phyloP scores from a whole-genome alignment of 1,140 invertebrate species.

The Portunus trituberculatus region DNA sequence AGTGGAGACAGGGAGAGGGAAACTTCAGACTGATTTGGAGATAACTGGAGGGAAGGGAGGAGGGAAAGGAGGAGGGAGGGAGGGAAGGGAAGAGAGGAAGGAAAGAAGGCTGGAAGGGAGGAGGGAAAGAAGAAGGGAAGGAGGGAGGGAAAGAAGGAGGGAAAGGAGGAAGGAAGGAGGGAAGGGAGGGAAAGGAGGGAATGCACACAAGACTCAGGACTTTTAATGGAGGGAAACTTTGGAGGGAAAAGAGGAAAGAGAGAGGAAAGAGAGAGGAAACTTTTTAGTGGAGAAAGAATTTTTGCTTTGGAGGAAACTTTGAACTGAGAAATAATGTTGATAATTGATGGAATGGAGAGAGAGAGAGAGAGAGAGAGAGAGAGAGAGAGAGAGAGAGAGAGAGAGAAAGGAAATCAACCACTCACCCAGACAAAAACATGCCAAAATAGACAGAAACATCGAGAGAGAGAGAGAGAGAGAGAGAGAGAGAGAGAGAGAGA shows the following conservation, averaged over 20 bases:
- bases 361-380: constrained; percentile 22
- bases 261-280: neutral
- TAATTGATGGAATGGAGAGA: neutral
- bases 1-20: constrained; percentile 23
- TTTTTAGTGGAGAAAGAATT: neutral
- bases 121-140: neutral
- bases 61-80: neutral
- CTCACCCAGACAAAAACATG: too few relatives aligned
- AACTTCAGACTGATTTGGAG: constrained; percentile 2
- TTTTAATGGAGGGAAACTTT: constrained; percentile 6
- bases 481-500: too few relatives aligned
- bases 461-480: too few relatives aligned
- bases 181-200: neutral
- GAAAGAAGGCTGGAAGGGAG: neutral
- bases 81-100: neutral
- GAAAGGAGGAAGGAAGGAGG: neutral
- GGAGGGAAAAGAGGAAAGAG: neutral
- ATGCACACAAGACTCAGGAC: neutral
- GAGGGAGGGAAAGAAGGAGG: neutral
- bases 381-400: constrained; percentile 3
- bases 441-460: too few relatives aligned
- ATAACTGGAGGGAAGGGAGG: constrained; percentile 4
- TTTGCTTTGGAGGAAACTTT: neutral
- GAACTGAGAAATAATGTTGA: neutral
- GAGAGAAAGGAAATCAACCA: too few relatives aligned